These are phyloP conservation scores for Variabilichromis moorii DNA, from an alignment of 2,113 vertebrate species.

Conservation along the genomic window DNA sequence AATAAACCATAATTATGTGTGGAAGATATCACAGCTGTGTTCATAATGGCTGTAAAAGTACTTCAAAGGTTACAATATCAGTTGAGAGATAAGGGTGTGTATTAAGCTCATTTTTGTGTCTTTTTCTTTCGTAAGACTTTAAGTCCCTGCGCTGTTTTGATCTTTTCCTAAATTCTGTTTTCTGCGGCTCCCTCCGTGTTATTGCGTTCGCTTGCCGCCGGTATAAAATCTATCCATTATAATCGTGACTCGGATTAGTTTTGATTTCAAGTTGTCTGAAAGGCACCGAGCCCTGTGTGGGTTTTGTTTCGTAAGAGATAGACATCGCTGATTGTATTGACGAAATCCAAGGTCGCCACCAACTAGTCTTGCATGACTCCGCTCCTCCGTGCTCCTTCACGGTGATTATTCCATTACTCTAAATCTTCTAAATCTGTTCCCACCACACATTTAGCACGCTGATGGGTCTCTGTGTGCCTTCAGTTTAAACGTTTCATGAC, in stretches of 20 bases:
- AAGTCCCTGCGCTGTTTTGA: background rate
- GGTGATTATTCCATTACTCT: conserved; percentile 52
- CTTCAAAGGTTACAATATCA: conserved; percentile 40
- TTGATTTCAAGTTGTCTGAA: background rate
- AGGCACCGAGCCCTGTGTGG: background rate
- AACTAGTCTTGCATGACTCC: conserved; percentile 31
- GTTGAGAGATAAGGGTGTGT: background rate
- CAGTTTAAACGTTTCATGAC: conserved; percentile 6
- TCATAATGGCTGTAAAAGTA: conserved; percentile 17
- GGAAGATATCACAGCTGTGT: background rate
- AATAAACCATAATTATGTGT: background rate
- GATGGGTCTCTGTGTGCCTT: conserved; percentile 5
- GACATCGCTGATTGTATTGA: conserved; percentile 33
- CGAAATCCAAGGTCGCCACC: conserved; percentile 31
- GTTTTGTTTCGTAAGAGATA: background rate
- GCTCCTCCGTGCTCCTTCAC: conserved; percentile 6
- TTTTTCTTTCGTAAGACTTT: background rate
- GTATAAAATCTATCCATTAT: background rate
- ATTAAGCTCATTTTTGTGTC: background rate
- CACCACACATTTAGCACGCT: conserved; percentile 30
- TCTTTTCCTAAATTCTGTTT: background rate
- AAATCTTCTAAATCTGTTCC: conserved; percentile 49
- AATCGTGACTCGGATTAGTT: conserved; percentile 3
- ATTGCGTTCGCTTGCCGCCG: background rate
- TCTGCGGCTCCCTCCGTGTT: background rate